Conservation (phyloP, 2,888 invertebrate species). For the Meghimatium bilineatum region DNA sequence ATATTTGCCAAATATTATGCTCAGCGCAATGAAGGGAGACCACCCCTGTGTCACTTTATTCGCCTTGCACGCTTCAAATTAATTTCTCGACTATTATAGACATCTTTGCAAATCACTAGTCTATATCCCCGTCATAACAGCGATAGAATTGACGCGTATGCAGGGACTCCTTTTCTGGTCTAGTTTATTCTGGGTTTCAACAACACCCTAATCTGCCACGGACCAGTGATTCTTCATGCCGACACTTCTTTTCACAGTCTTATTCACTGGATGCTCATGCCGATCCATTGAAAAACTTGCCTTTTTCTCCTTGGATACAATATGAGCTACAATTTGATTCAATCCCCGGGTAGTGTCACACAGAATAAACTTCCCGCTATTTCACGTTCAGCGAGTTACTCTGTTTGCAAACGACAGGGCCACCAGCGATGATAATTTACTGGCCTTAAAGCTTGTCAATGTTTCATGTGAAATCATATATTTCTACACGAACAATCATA, state of each 20-base stretch:
- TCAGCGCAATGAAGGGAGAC: slow-evolving; percentile 17
- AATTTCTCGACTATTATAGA: slow-evolving; percentile 18
- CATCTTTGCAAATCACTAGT: slow-evolving; percentile 25
- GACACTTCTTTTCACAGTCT: slow-evolving; percentile 27
- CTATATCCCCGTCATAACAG: slow-evolving; percentile 22
- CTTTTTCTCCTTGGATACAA: slow-evolving; percentile 30
- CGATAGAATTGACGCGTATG: slow-evolving; percentile 2
- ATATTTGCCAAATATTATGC: slow-evolving; percentile 43
- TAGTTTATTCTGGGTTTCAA: background rate
- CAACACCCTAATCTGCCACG: slow-evolving; percentile 30
- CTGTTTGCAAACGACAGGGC: background rate
- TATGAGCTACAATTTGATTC: slow-evolving; percentile 14
- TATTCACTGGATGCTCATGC: slow-evolving; percentile 35
- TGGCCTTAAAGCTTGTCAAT: background rate
- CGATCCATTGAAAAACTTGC: slow-evolving; percentile 35
- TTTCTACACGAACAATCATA: background rate
- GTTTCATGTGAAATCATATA: background rate
- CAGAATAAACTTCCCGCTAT: slow-evolving; percentile 6
- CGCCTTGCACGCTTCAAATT: slow-evolving; percentile 32
- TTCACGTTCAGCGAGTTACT: background rate
- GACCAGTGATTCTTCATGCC: slow-evolving; percentile 1
- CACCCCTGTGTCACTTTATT: slow-evolving; percentile 32
- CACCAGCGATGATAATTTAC: background rate
- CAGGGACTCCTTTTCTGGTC: background rate
- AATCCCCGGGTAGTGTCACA: slow-evolving; percentile 17